Evolutionary conservation across 1,140 invertebrate genomes (phyloP), one percentile per base, ranked within the genome.

Genomic region (Orius laevigatus): DNA sequence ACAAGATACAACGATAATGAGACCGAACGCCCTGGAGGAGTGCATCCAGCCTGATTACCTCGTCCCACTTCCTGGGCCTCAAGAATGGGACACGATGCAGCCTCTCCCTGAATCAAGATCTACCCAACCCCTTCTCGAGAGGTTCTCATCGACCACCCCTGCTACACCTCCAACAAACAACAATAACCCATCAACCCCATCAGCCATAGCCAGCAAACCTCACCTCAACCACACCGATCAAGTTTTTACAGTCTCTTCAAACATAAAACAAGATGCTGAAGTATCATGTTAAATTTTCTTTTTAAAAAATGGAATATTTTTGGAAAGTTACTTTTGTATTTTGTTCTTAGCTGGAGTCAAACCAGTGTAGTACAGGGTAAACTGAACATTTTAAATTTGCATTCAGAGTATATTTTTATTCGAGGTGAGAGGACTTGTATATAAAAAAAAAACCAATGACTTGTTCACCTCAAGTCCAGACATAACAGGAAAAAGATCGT

Each of bases 1-100:
- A 48, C 59, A 66, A 35, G 75, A 78, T 61, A 63, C 69, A 15
- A 76, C 74, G 2, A 66, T 77, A 8, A 76, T 77, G 73, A 63
- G 75, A 43, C 74, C 74, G 5, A 58, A 58, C 9, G 54, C 50
- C 11, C 11, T 25, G n/a, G 49, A 46, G 43, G 49, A 46, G 25
- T 60, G 54, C 40, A 51, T 55, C 57, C 64, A 50, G 19, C 44
- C 48, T 15, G 52, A 56, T 38, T 56, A 56, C 25, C 46, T 56
- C 2, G 67, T 72, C 36, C 68, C 70, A 2, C 52, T 66, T 31
- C 62, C 66, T 3, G 55, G 46, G 14, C 53, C 45, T 5, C 36
- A 31, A 12, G 36, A 48, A 19, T 51, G 48, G 50, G 45, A 39
- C 15, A 36, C 12, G 5, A n/a, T 15, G 12, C 16, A 39, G 11